phyloP scores from a whole-genome alignment of 2,888 invertebrate genomes.

The Psococerastis gibbosa region DNA sequence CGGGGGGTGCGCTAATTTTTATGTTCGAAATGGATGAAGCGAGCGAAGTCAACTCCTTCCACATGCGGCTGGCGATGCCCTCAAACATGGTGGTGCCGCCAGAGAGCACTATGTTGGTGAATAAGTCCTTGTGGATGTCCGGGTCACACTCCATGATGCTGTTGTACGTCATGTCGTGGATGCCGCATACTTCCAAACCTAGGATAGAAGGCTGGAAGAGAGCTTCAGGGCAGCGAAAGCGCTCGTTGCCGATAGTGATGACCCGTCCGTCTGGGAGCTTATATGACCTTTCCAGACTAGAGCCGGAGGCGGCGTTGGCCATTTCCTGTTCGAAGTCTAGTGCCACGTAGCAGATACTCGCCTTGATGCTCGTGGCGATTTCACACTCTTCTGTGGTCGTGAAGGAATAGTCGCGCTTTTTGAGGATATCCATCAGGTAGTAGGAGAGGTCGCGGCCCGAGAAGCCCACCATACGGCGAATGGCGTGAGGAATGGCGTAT shows the following conservation, averaged over 20 bases:
- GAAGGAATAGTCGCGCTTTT: no score
- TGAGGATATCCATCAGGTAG: no score
- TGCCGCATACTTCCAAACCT: background rate
- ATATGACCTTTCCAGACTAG: background rate
- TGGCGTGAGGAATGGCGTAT: background rate
- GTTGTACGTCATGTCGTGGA: background rate
- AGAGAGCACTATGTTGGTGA: background rate
- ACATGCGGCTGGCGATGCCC: background rate
- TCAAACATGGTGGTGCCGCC: background rate
- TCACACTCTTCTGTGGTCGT: background rate
- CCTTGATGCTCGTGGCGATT: background rate
- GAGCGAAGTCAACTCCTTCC: background rate
- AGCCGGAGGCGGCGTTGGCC: background rate
- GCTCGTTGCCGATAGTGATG: no score
- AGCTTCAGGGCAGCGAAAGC: background rate
- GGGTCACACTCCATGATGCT: background rate
- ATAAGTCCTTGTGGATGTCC: background rate
- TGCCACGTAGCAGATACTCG: background rate
- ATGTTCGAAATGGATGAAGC: no score
- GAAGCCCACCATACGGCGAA: background rate
- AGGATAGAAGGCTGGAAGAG: background rate
- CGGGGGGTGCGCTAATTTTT: background rate
- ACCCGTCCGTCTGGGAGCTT: background rate
- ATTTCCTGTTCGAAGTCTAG: constrained; percentile 1
- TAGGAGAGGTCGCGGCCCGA: background rate